Conservation (phyloP, 2,888 invertebrate genomes). For the Portevinia maculata region DNA sequence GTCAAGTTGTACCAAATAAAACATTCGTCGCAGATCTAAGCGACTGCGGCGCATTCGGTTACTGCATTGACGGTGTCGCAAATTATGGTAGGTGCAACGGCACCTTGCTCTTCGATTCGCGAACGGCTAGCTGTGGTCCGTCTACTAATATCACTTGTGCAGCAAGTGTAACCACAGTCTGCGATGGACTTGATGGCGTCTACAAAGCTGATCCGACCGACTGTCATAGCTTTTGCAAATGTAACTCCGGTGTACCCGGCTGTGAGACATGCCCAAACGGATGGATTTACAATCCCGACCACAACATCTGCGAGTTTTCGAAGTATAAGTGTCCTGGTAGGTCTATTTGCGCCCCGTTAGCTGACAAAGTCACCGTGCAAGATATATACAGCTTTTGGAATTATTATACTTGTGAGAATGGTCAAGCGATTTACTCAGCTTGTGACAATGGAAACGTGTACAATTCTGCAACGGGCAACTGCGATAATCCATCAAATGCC, state of each 20-base stretch:
- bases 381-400: constrained; percentile 76
- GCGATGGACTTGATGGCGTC: constrained; percentile 47
- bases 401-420: constrained; percentile 76
- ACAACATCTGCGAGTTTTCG: constrained; percentile 74
- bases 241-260: constrained; percentile 50
- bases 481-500: constrained; percentile 59
- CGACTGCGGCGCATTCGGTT: constrained; percentile 77
- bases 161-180: constrained; percentile 64
- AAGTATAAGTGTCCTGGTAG: neutral
- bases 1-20: constrained; percentile 15
- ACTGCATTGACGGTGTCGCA: constrained; percentile 74
- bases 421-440: constrained; percentile 60
- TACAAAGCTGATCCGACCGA: constrained; percentile 75
- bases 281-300: constrained; percentile 71
- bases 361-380: constrained; percentile 76
- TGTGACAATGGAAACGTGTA: constrained; percentile 55
- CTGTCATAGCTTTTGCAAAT: constrained; percentile 77
- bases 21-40: constrained; percentile 78
- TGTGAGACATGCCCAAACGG: constrained; percentile 60
- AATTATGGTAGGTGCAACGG: constrained; percentile 70
- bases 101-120: constrained; percentile 71
- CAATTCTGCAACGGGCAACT: constrained; percentile 71
- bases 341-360: constrained; percentile 75
- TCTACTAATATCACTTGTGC: constrained; percentile 72
- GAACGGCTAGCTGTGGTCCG: constrained; percentile 62